phyloP scores from a whole-genome alignment of 2,888 invertebrate genomes.

The Epistrophella euchroma region DNA sequence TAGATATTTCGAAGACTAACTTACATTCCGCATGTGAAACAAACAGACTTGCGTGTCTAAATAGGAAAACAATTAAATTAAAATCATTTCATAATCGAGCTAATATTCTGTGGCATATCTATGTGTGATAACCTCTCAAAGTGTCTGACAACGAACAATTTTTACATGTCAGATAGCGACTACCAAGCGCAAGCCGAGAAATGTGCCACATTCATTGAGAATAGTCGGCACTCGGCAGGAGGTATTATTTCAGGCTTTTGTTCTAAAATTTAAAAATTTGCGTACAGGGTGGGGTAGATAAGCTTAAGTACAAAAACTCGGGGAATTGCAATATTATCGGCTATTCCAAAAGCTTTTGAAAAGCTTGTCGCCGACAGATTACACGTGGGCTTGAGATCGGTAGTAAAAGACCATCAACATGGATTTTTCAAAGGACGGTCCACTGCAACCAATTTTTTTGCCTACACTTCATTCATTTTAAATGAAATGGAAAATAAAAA shows the following conservation, averaged over 20 bases:
- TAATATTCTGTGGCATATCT: slow-evolving; percentile 12
- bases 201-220: not conserved
- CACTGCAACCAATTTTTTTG: too few relatives aligned
- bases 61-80: slow-evolving; percentile 38
- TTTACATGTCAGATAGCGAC: slow-evolving; percentile 19
- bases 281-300: not conserved
- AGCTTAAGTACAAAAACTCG: too few relatives aligned
- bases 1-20: not conserved
- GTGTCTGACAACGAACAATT: slow-evolving; percentile 39
- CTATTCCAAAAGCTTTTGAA: too few relatives aligned
- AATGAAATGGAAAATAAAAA: too few relatives aligned
- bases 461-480: too few relatives aligned
- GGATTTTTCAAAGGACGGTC: too few relatives aligned
- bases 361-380: too few relatives aligned
- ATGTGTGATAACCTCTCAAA: slow-evolving; percentile 39
- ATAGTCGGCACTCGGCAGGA: not conserved
- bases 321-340: too few relatives aligned
- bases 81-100: slow-evolving; percentile 44
- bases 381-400: too few relatives aligned
- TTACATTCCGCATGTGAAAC: not conserved
- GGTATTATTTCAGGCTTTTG: not conserved
- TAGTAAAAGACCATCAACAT: too few relatives aligned
- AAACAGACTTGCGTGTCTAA: slow-evolving; percentile 37
- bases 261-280: not conserved
- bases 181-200: not conserved